Conservation (phyloP, 2,113 vertebrate genomes). For the Lichenostomus cassidix region DNA sequence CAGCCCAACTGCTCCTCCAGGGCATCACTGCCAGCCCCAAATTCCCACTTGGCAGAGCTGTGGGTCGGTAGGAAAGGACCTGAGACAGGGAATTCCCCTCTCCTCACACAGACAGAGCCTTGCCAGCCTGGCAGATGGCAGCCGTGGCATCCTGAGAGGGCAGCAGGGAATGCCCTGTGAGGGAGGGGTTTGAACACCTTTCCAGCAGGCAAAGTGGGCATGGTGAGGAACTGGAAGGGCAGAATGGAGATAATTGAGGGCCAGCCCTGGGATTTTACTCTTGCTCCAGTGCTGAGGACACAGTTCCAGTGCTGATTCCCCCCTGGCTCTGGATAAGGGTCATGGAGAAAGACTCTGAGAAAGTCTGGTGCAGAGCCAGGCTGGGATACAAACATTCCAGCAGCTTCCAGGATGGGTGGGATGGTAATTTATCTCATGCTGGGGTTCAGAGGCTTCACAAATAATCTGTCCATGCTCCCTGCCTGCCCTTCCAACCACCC, state of each 20-base stretch:
- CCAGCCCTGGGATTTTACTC: background rate
- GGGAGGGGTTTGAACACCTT: background rate
- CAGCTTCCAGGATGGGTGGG: background rate
- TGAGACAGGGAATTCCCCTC: slow-evolving; percentile 2
- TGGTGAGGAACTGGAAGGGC: background rate
- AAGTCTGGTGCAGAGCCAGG: background rate
- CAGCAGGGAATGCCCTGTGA: background rate
- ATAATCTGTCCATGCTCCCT: background rate
- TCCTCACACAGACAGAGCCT: background rate
- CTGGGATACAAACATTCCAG: background rate
- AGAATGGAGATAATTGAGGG: background rate
- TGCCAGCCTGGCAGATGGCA: slow-evolving; percentile 29
- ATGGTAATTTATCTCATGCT: background rate
- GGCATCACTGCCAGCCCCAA: background rate
- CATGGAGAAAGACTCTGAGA: background rate
- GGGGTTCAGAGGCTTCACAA: background rate
- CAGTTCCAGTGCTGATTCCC: background rate
- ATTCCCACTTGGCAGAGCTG: slow-evolving; percentile 7
- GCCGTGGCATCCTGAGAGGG: background rate
- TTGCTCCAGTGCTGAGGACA: background rate
- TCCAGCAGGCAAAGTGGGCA: background rate
- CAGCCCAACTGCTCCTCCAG: background rate
- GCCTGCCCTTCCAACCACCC: background rate
- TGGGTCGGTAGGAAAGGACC: fast-evolving
- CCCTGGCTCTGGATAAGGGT: background rate